Conservation (phyloP, 2,888 invertebrate genomes). For the Phlogophora meticulosa region DNA sequence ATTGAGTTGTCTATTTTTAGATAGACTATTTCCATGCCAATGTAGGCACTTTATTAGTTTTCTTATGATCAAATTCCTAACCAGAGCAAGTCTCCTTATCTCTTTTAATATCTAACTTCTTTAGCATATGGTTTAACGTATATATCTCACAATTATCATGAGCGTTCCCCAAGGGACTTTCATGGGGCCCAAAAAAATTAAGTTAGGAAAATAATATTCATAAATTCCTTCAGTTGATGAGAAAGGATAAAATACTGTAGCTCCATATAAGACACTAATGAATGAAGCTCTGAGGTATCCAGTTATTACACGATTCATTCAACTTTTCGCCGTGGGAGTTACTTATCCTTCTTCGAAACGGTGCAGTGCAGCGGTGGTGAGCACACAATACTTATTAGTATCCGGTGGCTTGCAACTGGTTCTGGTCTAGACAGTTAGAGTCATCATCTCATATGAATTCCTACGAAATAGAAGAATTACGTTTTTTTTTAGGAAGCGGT, state of each 20-base stretch:
- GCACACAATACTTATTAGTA: constrained; percentile 12
- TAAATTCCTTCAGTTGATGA: no score
- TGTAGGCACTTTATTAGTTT: constrained; percentile 8
- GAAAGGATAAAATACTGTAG: not conserved
- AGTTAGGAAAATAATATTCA: not conserved
- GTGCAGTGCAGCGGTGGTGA: no score
- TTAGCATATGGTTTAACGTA: not conserved
- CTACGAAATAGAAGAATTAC: not conserved
- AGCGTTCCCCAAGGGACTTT: constrained; percentile 15
- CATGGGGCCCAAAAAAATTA: not conserved
- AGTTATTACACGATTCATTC: constrained; percentile 14
- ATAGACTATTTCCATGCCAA: constrained; percentile 3
- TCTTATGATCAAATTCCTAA: not conserved
- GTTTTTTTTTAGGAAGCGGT: not conserved
- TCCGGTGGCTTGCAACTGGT: constrained; percentile 24
- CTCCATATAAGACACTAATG: not conserved
- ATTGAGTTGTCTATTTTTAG: constrained; percentile 28
- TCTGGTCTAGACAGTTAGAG: not conserved
- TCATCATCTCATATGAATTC: not conserved
- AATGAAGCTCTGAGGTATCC: not conserved
- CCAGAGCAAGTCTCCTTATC: no score
- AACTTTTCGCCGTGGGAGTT: not conserved
- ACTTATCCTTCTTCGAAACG: constrained; percentile 11
- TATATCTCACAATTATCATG: not conserved
- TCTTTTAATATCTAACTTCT: not conserved